A percentile compares a stretch with the other conserved stretches of the same genome.
Conservation (phyloP, 92 coral and sea anemone genomes). For the Palythoa grandis region DNA sequence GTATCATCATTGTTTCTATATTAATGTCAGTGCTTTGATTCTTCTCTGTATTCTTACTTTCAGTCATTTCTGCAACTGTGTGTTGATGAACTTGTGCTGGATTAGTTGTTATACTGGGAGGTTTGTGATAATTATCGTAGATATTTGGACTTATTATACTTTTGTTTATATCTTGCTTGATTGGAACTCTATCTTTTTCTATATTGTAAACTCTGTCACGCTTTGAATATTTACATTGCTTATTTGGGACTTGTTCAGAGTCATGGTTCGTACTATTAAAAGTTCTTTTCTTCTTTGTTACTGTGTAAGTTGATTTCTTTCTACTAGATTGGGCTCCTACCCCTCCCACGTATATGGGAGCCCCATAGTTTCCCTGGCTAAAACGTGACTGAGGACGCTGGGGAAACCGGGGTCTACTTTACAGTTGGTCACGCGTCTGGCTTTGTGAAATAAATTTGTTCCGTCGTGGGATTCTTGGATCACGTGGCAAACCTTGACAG, state of each 20-base stretch:
- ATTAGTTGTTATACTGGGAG: not conserved
- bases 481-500: not conserved
- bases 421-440: not conserved
- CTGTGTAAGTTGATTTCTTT: not conserved
- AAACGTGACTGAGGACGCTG: not conserved
- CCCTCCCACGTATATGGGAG: not conserved
- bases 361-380: not conserved
- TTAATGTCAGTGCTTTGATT: not conserved
- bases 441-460: not conserved
- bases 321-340: not conserved
- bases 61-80: not conserved
- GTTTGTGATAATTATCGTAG: not conserved
- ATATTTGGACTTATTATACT: not conserved
- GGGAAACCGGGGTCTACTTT: not conserved
- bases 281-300: not conserved
- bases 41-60: not conserved
- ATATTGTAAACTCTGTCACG: not conserved
- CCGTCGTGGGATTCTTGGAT: not conserved
- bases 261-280: not conserved
- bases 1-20: constrained; percentile 17
- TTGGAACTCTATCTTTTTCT: not conserved
- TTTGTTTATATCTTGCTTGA: constrained; percentile 7
- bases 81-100: not conserved
- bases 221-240: constrained; percentile 10
- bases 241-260: not conserved